phyloP scores from a whole-genome alignment of 2,113 vertebrate species.

The Tonatia bakeri region DNA sequence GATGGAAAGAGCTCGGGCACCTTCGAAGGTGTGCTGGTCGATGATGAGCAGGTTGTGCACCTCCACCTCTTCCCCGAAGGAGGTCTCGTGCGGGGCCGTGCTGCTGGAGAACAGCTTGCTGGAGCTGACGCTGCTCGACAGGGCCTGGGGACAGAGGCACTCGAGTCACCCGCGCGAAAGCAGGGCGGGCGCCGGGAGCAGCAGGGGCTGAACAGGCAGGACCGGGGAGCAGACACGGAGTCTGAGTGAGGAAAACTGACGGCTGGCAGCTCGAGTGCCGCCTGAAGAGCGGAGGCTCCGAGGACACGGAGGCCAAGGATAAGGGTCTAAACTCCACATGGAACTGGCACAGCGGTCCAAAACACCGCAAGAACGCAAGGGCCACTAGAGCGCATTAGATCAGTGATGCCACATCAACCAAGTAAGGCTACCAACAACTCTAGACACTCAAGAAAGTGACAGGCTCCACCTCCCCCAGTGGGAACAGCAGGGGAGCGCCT shows the following conservation, averaged over 20 bases:
- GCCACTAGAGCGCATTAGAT: background rate
- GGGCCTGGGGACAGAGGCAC: constrained; percentile 81
- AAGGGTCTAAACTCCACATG: background rate
- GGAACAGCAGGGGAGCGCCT: background rate
- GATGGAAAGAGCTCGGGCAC: constrained; percentile 71
- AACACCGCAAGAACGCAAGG: background rate
- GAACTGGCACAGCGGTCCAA: background rate
- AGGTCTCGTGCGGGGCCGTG: constrained; percentile 95
- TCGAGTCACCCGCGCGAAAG: background rate
- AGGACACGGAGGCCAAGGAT: background rate
- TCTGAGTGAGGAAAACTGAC: background rate
- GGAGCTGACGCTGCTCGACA: constrained; percentile 97
- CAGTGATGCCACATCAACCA: background rate
- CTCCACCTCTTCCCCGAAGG: constrained; percentile 97
- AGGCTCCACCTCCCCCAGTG: background rate
- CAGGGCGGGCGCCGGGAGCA: background rate
- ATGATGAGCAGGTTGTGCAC: constrained; percentile 98
- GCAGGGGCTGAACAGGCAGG: background rate
- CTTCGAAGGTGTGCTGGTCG: constrained; percentile 99
- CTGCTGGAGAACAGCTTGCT: constrained; percentile 99
- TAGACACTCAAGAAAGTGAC: background rate
- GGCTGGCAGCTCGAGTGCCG: background rate
- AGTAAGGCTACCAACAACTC: background rate
- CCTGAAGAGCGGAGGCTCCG: background rate
- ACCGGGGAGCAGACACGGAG: background rate